Conservation (phyloP, 2,113 vertebrate genomes). For the Phaetusa simplex region DNA sequence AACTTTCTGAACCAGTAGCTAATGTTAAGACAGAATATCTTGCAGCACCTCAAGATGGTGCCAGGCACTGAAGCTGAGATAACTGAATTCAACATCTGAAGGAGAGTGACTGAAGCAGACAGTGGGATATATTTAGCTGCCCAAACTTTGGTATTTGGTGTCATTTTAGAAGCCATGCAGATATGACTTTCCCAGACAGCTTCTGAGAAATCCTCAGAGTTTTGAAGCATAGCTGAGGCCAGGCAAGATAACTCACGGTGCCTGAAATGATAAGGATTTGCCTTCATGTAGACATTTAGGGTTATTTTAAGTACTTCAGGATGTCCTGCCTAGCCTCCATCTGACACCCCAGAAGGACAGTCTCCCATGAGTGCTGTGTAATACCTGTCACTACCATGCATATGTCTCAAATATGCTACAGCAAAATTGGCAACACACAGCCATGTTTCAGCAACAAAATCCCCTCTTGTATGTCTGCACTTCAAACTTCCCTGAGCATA, state of each 20-base stretch:
- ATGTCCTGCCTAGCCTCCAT: not conserved
- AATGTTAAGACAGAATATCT: not conserved
- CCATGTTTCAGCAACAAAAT: conserved; percentile 35
- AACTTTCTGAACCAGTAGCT: not conserved
- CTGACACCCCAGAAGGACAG: conserved; percentile 11
- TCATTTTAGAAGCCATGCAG: not conserved
- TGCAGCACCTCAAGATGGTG: not conserved
- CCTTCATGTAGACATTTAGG: not conserved
- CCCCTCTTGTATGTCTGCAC: not conserved
- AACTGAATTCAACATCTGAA: not conserved
- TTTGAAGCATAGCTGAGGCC: not conserved
- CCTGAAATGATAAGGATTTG: not conserved
- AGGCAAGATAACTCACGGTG: not conserved
- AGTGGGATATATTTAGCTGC: not conserved
- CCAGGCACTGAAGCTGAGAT: not conserved
- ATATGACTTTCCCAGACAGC: not conserved
- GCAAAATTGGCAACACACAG: not conserved
- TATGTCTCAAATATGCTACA: not conserved
- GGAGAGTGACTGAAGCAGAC: not conserved
- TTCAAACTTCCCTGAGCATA: not conserved
- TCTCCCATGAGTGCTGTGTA: not conserved
- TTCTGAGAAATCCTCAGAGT: not conserved
- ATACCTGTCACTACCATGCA: not conserved
- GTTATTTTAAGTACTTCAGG: not conserved
- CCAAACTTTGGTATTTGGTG: not conserved